Evolutionary conservation across 2,888 invertebrate species (phyloP).

Genomic region (Eupithecia dodoneata): DNA sequence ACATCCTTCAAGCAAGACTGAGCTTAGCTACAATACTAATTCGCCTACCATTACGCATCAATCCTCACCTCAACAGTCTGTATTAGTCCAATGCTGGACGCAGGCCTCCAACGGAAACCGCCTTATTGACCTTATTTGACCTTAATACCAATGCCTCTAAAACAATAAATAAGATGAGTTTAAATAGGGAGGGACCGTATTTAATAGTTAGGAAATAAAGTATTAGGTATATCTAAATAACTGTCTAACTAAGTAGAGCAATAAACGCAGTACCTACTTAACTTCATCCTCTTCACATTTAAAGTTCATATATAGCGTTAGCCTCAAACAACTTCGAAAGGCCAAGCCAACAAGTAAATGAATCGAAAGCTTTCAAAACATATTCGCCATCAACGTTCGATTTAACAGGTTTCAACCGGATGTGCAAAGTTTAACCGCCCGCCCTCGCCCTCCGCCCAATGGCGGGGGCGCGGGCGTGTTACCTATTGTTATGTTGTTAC

Average conservation of each 20-base stretch:
- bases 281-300: neutral
- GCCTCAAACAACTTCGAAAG: neutral
- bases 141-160: too few relatives aligned
- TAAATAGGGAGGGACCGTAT: too few relatives aligned
- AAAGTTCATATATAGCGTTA: neutral
- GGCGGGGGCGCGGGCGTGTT: neutral
- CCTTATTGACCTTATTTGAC: too few relatives aligned
- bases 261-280: neutral
- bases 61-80: too few relatives aligned
- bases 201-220: too few relatives aligned
- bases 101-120: too few relatives aligned
- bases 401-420: slow-evolving; percentile 8
- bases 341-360: neutral
- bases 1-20: too few relatives aligned
- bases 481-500: slow-evolving; percentile 6
- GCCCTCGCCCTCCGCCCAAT: neutral
- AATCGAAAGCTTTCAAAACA: slow-evolving; percentile 12
- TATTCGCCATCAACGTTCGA: slow-evolving; percentile 2
- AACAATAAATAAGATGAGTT: too few relatives aligned
- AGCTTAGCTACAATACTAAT: too few relatives aligned
- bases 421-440: slow-evolving; percentile 16
- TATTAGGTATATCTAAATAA: too few relatives aligned
- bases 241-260: neutral
- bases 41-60: too few relatives aligned
- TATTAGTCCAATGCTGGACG: too few relatives aligned